Evolutionary conservation across 30 jellyfish, hydroid and myxozoan species (phyloP), one percentile per base, ranked within the genome.

Genomic region (Aurelia aurita complex sp. Pacific): DNA sequence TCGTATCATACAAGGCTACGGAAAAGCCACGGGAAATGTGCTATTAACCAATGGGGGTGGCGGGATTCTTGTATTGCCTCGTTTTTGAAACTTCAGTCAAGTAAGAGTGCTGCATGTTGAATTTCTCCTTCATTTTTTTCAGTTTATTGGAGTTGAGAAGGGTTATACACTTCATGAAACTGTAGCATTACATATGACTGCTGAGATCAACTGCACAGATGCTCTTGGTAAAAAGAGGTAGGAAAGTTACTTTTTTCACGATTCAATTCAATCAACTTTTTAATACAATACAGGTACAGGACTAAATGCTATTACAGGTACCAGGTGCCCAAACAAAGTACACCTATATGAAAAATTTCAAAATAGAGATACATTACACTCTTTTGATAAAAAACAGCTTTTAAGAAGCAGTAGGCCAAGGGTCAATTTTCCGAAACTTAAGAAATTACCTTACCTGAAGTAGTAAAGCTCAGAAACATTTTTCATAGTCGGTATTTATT

Each of bases 201-300:
- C 99, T n/a, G 83, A 50, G 72, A 77, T 35, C 17, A 89, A 94
- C 69, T 86, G 94, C 64, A 82, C 74, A 7, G 99, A 94, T 89
- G 96, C 96, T 12, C 89, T 91, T 52, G 97, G 97, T 11, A 94
- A 79, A 76, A 80, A 81, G 51, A 85, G 99, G 99, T 94, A 59
- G 17, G 54, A 29, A 16, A 18, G 10, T 14, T 35, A 23, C 29
- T 23, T 23, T 23, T 23, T 23, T 23, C 29, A 23, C 64, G 7
- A 14, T 4, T 34, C n/a, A 23, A 17, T 6, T 16, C 64, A 19
- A n/a, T 61, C 29, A 23, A 23, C 15, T 2, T 34, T 34, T 13
- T 34, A 1, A 19, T 19, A 38, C 5, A 38, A 2, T 2, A 38
- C 50, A 38, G 50, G 50, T 2, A 38, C 50, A 38, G 50, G 50